Conservation (phyloP, 2,888 invertebrate species). For the Eustalomyia histrio region DNA sequence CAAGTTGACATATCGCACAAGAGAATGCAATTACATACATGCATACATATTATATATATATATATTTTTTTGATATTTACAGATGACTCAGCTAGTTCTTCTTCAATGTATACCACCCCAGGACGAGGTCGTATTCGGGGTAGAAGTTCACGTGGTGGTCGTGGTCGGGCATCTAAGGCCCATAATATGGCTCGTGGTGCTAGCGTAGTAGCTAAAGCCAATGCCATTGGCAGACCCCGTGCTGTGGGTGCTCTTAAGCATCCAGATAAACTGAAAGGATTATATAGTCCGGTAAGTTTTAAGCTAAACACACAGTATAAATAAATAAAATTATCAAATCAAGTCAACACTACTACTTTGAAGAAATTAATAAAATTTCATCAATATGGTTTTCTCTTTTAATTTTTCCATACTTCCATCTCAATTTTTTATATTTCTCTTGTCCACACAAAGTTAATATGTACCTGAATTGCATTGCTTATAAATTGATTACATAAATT, state of each 20-base stretch:
- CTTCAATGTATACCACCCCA: constrained; percentile 63
- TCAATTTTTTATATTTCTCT: neutral
- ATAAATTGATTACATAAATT: constrained; percentile 46
- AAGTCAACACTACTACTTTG: neutral
- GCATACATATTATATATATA: neutral
- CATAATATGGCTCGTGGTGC: constrained; percentile 77
- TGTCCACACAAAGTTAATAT: neutral
- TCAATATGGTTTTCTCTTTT: neutral
- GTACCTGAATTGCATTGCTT: constrained; percentile 13
- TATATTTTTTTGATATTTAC: neutral
- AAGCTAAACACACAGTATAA: neutral
- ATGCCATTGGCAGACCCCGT: constrained; percentile 74
- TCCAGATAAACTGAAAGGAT: constrained; percentile 75
- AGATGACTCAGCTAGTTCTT: constrained; percentile 68
- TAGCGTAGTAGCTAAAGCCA: constrained; percentile 75
- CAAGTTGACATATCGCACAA: neutral
- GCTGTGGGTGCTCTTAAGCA: constrained; percentile 77
- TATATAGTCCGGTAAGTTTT: constrained; percentile 77
- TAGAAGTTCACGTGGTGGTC: constrained; percentile 72
- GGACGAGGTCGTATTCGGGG: constrained; percentile 74
- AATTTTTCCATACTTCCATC: neutral
- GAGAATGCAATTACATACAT: too few species aligned
- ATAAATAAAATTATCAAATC: neutral
- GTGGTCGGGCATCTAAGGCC: constrained; percentile 71
- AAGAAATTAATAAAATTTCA: neutral